phyloP scores from a whole-genome alignment of 2,888 invertebrate genomes.

The Spialia ferax region DNA sequence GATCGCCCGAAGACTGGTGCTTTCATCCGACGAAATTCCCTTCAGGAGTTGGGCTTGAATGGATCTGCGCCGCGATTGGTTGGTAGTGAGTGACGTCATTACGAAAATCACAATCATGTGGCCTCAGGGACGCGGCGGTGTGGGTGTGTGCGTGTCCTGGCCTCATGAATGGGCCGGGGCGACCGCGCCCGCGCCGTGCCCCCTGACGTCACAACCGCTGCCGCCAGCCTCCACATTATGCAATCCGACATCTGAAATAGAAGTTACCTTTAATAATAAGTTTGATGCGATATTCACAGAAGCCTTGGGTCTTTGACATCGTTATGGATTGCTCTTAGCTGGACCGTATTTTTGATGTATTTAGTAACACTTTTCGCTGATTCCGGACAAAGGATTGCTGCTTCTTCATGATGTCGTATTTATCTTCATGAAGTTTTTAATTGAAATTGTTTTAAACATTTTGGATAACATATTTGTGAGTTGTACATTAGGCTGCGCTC shows the following conservation, averaged over 20 bases:
- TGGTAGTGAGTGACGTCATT: conserved; percentile 89
- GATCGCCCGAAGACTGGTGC: conserved; percentile 77
- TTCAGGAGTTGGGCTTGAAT: conserved; percentile 89
- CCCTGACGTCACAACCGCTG: conserved; percentile 70
- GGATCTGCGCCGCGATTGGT: conserved; percentile 89
- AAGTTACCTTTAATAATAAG: conserved; percentile 65
- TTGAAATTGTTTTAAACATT: too few species aligned
- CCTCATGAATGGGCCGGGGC: conserved; percentile 72
- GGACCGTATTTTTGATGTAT: neutral
- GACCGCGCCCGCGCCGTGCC: conserved; percentile 78
- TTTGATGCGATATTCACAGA: conserved; percentile 45
- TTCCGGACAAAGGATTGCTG: neutral
- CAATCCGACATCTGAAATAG: conserved; percentile 69
- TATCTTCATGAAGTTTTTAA: too few species aligned
- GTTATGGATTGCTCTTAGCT: neutral
- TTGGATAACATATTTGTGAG: too few species aligned
- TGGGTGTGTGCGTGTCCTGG: conserved; percentile 54
- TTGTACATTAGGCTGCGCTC: too few species aligned
- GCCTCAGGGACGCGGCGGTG: conserved; percentile 61
- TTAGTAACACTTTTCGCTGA: neutral
- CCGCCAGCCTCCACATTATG: conserved; percentile 67
- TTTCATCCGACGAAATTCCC: conserved; percentile 83
- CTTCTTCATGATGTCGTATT: neutral
- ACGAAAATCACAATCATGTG: conserved; percentile 88
- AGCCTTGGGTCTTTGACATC: conserved; percentile 28